A percentile compares a stretch with the other conserved stretches of the same genome.
These are phyloP conservation scores for Gordius sp. DNA, from an alignment of 2,888 invertebrate species.

Conservation along the genomic window DNA sequence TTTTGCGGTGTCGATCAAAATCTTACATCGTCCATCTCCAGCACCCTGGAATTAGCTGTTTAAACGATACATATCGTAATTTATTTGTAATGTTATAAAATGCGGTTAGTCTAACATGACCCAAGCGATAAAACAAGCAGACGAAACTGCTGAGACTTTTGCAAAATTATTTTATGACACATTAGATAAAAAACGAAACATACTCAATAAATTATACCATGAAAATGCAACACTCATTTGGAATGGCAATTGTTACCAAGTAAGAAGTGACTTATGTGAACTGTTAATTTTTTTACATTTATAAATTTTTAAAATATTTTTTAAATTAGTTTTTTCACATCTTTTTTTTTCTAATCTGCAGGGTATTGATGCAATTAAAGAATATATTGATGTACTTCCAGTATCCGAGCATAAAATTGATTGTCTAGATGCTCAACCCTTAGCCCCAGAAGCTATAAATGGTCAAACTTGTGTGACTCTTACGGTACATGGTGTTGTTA, in stretches of 20 bases:
- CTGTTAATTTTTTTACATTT: not conserved
- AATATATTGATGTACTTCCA: not conserved
- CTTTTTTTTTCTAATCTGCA: not conserved
- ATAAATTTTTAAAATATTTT: not conserved
- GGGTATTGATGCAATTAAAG: constrained; percentile 1
- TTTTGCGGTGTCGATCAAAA: too few relatives aligned
- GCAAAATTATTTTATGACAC: constrained; percentile 6
- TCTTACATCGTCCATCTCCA: too few relatives aligned
- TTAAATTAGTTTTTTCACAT: not conserved
- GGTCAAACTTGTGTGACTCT: not conserved
- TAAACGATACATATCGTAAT: too few relatives aligned
- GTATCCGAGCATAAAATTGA: not conserved
- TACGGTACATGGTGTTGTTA: constrained; percentile 3
- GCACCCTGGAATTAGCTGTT: too few relatives aligned
- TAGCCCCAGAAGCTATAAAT: not conserved
- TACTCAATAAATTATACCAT: not conserved
- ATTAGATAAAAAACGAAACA: constrained; percentile 11
- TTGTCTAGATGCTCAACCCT: constrained; percentile 10
- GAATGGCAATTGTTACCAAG: constrained; percentile 12
- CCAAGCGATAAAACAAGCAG: too few relatives aligned
- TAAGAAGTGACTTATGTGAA: too few relatives aligned
- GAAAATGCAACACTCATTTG: constrained; percentile 1
- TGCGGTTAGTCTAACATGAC: too few relatives aligned
- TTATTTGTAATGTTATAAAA: too few relatives aligned
- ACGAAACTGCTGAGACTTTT: constrained; percentile 1